These are phyloP conservation scores for Poeciliopsis turrubarensis DNA, from an alignment of 2,113 vertebrate species.

Conservation along the genomic window DNA sequence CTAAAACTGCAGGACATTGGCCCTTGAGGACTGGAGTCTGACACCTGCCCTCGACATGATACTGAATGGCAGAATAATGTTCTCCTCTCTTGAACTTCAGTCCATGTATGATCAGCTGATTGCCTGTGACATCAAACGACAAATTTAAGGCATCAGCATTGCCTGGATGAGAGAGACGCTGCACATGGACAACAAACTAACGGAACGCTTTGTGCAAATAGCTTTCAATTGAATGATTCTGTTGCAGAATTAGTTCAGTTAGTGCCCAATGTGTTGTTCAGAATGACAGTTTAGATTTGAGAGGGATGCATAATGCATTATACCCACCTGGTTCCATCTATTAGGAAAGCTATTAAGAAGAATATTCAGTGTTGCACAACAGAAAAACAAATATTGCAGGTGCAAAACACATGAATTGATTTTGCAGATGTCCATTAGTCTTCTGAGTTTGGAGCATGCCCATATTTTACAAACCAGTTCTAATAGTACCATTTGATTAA, in stretches of 20 bases:
- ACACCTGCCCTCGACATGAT: too few relatives aligned
- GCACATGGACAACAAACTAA: slow-evolving; percentile 28
- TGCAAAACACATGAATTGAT: slow-evolving; percentile 8
- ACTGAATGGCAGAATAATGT: slow-evolving; percentile 15
- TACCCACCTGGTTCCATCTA: slow-evolving; percentile 44
- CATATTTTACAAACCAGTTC: background rate
- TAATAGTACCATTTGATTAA: background rate
- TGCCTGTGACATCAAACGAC: slow-evolving; percentile 26
- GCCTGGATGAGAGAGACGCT: slow-evolving; percentile 36
- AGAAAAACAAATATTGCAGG: slow-evolving; percentile 13
- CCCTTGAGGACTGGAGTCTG: too few relatives aligned
- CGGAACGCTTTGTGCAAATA: slow-evolving; percentile 34
- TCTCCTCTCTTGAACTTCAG: slow-evolving; percentile 45
- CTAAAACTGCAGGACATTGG: too few relatives aligned
- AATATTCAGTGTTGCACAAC: slow-evolving; percentile 24
- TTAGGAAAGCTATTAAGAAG: slow-evolving; percentile 30
- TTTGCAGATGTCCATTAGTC: slow-evolving; percentile 27
- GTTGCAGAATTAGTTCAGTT: background rate
- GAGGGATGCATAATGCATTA: slow-evolving; percentile 38
- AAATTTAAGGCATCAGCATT: slow-evolving; percentile 46
- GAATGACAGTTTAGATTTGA: slow-evolving; percentile 28
- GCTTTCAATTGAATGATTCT: slow-evolving; percentile 27
- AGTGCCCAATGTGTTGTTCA: slow-evolving; percentile 38
- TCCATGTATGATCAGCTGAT: slow-evolving; percentile 19
- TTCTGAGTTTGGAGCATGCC: background rate